Percentiles rank a stretch among this genome's conserved stretches.
These are phyloP conservation scores for Syngnathus acus DNA, from an alignment of 2,797 vertebrate species.

Conservation along the genomic window DNA sequence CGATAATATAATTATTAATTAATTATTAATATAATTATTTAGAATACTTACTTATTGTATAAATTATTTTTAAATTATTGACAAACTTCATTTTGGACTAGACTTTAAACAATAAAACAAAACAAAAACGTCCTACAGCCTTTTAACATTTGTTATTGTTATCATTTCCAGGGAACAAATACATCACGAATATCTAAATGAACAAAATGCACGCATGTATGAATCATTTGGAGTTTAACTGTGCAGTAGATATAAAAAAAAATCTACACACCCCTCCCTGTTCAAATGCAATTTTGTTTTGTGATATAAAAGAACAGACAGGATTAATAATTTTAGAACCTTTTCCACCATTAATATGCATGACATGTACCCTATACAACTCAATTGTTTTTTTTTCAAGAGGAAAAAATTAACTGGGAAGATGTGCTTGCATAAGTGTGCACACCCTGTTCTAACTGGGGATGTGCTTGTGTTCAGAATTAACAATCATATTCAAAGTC, in stretches of 20 bases:
- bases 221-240: neutral
- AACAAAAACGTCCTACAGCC: neutral
- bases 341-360: neutral
- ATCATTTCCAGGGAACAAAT: neutral
- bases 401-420: neutral
- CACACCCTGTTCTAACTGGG: neutral
- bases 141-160: neutral
- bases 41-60: neutral
- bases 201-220: neutral
- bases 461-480: neutral
- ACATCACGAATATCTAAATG: neutral
- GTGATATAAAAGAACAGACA: neutral
- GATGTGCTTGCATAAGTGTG: neutral
- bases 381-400: neutral
- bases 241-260: neutral
- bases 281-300: neutral
- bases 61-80: neutral
- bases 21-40: neutral
- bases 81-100: neutral
- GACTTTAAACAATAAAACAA: neutral
- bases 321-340: neutral
- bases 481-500: neutral
- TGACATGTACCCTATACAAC: neutral
- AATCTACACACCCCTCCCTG: neutral
- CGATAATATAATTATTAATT: too few species aligned